These are phyloP conservation scores for Pogonomyrmex barbatus DNA, from an alignment of 1,140 invertebrate genomes.

Conservation along the genomic window DNA sequence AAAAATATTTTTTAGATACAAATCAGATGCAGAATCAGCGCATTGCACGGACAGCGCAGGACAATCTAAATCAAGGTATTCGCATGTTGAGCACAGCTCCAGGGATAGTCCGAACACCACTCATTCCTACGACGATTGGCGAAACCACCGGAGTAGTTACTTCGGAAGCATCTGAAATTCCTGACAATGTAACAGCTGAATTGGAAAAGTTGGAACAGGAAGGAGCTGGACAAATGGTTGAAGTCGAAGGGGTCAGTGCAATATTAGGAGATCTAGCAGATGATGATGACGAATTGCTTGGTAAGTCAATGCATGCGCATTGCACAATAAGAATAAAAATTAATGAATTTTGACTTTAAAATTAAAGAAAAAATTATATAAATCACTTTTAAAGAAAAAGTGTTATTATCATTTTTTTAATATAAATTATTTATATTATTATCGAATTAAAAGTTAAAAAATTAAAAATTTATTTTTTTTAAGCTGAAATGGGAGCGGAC, in stretches of 20 bases:
- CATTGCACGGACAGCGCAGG: slow-evolving; percentile 78
- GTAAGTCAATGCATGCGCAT: slow-evolving; percentile 81
- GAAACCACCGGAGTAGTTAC: slow-evolving; percentile 77
- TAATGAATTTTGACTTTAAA: not conserved
- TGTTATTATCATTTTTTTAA: too few relatives aligned
- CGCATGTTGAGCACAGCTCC: slow-evolving; percentile 79
- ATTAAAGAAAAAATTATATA: slow-evolving; percentile 8
- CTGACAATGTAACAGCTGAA: slow-evolving; percentile 92
- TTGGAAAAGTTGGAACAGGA: slow-evolving; percentile 93
- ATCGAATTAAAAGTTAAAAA: not conserved
- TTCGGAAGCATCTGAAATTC: slow-evolving; percentile 88
- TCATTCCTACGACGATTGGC: slow-evolving; percentile 79
- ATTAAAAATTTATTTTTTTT: slow-evolving; percentile 75
- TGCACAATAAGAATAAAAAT: not conserved
- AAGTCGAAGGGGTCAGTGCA: slow-evolving; percentile 91
- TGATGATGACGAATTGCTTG: slow-evolving; percentile 94
- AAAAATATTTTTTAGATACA: slow-evolving; percentile 72
- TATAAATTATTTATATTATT: too few relatives aligned
- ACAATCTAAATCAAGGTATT: slow-evolving; percentile 81
- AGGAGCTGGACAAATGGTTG: slow-evolving; percentile 88
- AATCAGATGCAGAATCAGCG: slow-evolving; percentile 81
- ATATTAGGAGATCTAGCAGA: slow-evolving; percentile 93
- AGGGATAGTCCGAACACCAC: slow-evolving; percentile 77
- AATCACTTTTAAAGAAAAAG: slow-evolving; percentile 68
- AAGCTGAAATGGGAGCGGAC: slow-evolving; percentile 95